These are phyloP conservation scores for Protodeltote pygarga DNA, from an alignment of 2,888 invertebrate species.

Conservation along the genomic window DNA sequence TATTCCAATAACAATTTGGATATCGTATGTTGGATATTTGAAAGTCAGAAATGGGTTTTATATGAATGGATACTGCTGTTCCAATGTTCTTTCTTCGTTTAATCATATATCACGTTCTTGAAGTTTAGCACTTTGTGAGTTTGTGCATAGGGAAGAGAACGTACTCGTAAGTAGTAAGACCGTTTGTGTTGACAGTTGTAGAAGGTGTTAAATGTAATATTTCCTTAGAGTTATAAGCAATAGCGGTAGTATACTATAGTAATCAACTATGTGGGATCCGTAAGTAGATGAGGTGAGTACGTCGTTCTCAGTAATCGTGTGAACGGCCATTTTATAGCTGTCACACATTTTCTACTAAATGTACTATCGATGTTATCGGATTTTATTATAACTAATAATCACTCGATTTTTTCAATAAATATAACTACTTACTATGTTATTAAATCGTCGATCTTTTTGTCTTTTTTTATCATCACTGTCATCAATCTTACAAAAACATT, in stretches of 20 bases:
- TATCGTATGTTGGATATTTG: conserved; percentile 82
- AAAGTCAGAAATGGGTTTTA: conserved; percentile 65
- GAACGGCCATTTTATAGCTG: conserved; percentile 68
- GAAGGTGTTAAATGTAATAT: conserved; percentile 22
- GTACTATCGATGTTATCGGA: conserved; percentile 38
- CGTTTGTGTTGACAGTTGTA: background rate
- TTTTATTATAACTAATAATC: conserved; percentile 36
- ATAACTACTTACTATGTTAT: background rate
- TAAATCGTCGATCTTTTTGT: background rate
- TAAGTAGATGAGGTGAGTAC: conserved; percentile 42
- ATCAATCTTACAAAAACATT: too few species aligned
- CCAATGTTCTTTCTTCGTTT: conserved; percentile 39
- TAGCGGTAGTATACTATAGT: conserved; percentile 27
- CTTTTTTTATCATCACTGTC: too few species aligned
- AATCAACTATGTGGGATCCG: conserved; percentile 37
- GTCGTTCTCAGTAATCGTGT: conserved; percentile 63
- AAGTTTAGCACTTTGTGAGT: conserved; percentile 26
- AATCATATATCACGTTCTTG: conserved; percentile 32
- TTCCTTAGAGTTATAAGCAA: conserved; percentile 26
- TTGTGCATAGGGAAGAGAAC: conserved; percentile 5
- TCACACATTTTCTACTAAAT: conserved; percentile 55
- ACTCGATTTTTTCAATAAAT: conserved; percentile 14
- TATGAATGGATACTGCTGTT: conserved; percentile 43
- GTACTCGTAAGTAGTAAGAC: too few species aligned
- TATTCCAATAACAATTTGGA: conserved; percentile 86